phyloP scores from a whole-genome alignment of 2,113 vertebrate genomes.

The Micromys minutus region DNA sequence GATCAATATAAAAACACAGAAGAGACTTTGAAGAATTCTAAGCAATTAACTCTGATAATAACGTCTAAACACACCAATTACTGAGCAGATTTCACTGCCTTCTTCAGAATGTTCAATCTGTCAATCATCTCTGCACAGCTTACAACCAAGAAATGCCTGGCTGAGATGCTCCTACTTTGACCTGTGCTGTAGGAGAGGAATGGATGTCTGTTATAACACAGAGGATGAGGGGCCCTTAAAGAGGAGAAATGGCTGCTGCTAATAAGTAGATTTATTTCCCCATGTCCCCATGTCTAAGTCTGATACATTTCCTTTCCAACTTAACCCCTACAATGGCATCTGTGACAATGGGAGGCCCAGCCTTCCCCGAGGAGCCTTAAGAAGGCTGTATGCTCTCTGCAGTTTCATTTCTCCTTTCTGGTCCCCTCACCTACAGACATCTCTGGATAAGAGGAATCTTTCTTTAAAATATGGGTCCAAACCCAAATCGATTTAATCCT shows the following conservation, averaged over 20 bases:
- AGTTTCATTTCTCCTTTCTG: accelerated
- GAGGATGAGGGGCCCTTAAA: not conserved
- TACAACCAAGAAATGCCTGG: not conserved
- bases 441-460: not conserved
- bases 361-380: not conserved
- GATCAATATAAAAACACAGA: not conserved
- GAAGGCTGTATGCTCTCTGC: not conserved
- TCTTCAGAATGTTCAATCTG: not conserved
- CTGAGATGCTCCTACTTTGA: not conserved
- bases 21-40: not conserved
- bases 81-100: not conserved
- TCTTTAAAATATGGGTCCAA: not conserved
- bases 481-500: not conserved
- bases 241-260: not conserved
- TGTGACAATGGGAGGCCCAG: accelerated
- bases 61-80: not conserved
- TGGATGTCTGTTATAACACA: not conserved
- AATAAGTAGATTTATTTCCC: not conserved
- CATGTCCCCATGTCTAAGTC: no score
- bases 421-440: not conserved
- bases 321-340: not conserved
- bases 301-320: not conserved
- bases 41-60: not conserved
- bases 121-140: not conserved
- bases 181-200: not conserved